Evolutionary conservation across 1,140 invertebrate species (phyloP).

Genomic region (Harpegnathos saltator): DNA sequence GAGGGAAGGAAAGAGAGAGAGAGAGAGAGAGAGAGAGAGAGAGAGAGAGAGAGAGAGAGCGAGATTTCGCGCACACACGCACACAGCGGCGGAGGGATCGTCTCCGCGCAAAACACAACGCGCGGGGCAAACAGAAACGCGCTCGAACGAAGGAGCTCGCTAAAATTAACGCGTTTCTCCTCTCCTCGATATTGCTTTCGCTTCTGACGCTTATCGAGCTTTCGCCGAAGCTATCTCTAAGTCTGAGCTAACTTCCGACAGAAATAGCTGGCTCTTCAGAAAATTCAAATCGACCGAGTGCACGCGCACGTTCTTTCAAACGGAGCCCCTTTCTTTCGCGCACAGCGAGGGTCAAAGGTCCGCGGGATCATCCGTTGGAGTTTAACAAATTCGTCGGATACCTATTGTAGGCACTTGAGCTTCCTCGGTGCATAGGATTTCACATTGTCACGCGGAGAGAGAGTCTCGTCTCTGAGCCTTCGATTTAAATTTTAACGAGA

Average conservation of each 20-base stretch:
- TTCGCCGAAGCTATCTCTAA: too few species aligned
- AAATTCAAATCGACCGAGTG: slow-evolving; percentile 16
- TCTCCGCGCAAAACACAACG: slow-evolving; percentile 27
- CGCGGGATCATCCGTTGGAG: background rate
- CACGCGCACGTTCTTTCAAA: background rate
- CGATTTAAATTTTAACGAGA: background rate
- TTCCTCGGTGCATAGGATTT: background rate
- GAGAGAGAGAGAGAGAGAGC: background rate
- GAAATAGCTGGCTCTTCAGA: background rate
- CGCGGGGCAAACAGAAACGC: slow-evolving; percentile 37
- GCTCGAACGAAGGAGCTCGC: slow-evolving; percentile 9
- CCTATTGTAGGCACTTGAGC: background rate
- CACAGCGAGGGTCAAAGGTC: background rate
- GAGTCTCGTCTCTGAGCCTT: background rate
- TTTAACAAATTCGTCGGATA: background rate
- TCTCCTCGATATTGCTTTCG: background rate
- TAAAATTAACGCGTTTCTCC: slow-evolving; percentile 27
- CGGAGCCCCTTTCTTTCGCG: background rate
- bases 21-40: slow-evolving; percentile 8
- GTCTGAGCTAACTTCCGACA: background rate
- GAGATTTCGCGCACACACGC: background rate
- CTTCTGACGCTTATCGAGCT: background rate
- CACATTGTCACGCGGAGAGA: too few species aligned
- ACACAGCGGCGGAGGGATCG: background rate
- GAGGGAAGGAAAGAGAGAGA: background rate